phyloP scores from a whole-genome alignment of 2,797 vertebrate genomes.

The Ceryle rudis region DNA sequence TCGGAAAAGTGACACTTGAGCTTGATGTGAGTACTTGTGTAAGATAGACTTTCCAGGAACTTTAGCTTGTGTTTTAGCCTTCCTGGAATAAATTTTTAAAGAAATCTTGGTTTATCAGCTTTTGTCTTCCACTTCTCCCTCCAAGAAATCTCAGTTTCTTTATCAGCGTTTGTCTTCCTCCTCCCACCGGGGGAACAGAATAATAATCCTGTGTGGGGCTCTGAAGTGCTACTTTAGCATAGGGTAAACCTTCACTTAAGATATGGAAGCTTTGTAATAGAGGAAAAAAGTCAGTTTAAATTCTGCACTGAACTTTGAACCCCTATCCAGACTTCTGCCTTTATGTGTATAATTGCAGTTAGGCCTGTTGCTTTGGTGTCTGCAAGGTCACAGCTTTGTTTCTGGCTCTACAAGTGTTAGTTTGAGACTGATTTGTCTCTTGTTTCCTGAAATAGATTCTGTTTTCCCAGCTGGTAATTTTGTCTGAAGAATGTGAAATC shows the following conservation, averaged over 20 bases:
- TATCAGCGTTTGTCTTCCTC: not conserved
- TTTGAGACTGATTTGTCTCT: not conserved
- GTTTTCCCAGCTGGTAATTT: conserved; percentile 12
- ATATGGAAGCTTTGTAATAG: not conserved
- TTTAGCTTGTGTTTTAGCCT: not conserved
- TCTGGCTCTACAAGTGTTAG: not conserved
- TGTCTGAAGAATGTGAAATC: conserved; percentile 20
- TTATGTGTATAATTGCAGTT: not conserved
- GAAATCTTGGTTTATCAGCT: not conserved
- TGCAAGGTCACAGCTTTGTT: conserved; percentile 41
- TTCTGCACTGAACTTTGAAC: not conserved
- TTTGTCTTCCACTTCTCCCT: not conserved
- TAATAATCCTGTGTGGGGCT: not conserved
- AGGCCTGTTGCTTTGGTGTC: not conserved
- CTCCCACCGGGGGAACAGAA: not conserved
- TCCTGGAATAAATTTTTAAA: not conserved
- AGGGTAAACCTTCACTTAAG: not conserved
- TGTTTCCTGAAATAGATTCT: conserved; percentile 40
- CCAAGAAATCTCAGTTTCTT: not conserved
- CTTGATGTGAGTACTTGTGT: not conserved
- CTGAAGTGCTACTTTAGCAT: not conserved
- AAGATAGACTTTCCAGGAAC: not conserved
- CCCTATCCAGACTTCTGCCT: not conserved
- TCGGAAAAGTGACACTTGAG: not conserved
- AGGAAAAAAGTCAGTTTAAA: not conserved